A percentile compares a stretch with the other conserved stretches of the same genome.
Conservation (phyloP, 2,888 invertebrate species). For the Acanthoscelides obtectus region DNA sequence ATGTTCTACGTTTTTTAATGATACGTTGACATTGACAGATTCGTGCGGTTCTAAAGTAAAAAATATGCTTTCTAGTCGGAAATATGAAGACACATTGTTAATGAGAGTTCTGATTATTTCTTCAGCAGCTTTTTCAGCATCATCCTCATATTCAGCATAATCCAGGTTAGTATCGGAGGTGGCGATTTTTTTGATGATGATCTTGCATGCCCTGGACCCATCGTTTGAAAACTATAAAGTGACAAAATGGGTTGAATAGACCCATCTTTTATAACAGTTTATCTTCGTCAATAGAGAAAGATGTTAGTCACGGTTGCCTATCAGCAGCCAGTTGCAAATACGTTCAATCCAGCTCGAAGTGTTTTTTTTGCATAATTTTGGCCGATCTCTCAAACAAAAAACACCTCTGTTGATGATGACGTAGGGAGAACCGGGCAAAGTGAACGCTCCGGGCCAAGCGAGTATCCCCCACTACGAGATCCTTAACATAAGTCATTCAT, state of each 20-base stretch:
- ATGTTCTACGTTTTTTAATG: conserved; percentile 21
- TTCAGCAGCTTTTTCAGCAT: background rate
- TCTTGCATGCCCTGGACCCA: conserved; percentile 10
- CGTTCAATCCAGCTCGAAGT: no score
- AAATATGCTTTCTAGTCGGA: background rate
- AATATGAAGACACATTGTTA: background rate
- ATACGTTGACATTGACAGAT: background rate
- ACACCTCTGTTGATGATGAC: no score
- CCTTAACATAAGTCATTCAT: no score
- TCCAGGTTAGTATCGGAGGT: background rate
- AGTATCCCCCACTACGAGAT: no score
- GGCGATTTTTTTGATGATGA: background rate
- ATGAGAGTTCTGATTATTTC: background rate
- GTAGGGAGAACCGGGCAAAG: no score
- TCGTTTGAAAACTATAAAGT: conserved; percentile 19
- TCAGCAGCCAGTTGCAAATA: no score
- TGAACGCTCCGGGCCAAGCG: no score
- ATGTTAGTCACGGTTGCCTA: no score
- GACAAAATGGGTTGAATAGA: background rate
- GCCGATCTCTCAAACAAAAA: no score
- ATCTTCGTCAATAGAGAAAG: no score
- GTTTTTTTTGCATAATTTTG: no score
- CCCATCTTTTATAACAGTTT: no score
- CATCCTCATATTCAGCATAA: background rate
- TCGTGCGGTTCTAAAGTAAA: background rate